Base-by-base conservation (phyloP, 2,888 invertebrate genomes). In the Parnassius smintheus region DNA sequence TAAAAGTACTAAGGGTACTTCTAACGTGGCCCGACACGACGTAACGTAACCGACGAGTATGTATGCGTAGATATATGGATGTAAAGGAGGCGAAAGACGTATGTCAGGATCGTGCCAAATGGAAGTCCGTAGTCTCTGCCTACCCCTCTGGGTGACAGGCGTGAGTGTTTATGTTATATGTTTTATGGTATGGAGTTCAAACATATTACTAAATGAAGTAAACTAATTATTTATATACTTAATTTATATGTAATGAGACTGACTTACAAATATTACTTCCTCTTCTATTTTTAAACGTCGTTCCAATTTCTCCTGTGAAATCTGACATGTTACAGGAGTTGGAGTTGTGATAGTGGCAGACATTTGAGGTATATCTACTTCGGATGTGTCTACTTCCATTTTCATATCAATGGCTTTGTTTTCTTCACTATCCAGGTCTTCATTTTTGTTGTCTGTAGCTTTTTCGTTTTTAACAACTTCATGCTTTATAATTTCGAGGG, bases 251-350 rank as follows among this genome's bases (percentile, higher is more conserved):
- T 35, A 7, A 35, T 35, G 9, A 55, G n/a, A n/a, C 11, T 57
- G 35, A 82, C 91, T 82, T 75, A 91, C 91, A 84, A 91, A 90
- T 62, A 82, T 86, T 8, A 91, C 90, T 81, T 91, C 91, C 59
- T 88, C 86, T 73, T 91, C 91, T 73, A 91, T 91, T 68, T 77
- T 81, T 9, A 91, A 77, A 55, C 91, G 75, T 60, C 91, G 80
- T 71, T 90, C 90, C 51, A 91, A 77, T 66, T 76, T 73, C 68
- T 82, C 81, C 75, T 83, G 80, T 41, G 70, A 64, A 11, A 64
- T 41, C 9, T 51, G 50, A 50, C 52, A 56, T 12, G 42, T 45
- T 18, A 35, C 18, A 45, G 35, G 41, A 13, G 22, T 48, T 8
- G 45, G 12, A 48, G 13, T 35, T n/a, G 8, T 52, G 12, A 50